Conservation (phyloP, 2,888 invertebrate genomes). For the Tipula vernalis region DNA sequence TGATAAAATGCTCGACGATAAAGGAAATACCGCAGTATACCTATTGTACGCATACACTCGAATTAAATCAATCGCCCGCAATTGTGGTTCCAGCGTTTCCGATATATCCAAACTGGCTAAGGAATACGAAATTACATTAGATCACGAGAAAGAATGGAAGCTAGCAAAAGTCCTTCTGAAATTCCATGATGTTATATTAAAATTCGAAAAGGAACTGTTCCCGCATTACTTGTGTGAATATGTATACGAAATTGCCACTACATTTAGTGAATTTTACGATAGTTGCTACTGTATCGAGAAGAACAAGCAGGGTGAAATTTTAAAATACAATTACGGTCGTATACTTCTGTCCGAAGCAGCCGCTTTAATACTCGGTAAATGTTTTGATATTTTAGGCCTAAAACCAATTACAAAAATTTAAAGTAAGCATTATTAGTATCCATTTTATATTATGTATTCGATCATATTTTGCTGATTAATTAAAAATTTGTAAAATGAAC, state of each 20-base stretch:
- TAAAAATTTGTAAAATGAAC: neutral
- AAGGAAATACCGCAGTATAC: slow-evolving; percentile 98
- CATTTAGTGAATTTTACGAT: slow-evolving; percentile 96
- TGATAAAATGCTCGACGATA: slow-evolving; percentile 97
- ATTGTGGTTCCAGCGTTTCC: slow-evolving; percentile 39
- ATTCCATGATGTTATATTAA: slow-evolving; percentile 76
- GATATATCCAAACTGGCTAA: slow-evolving; percentile 49
- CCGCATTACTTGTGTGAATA: slow-evolving; percentile 88
- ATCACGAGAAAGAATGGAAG: slow-evolving; percentile 91
- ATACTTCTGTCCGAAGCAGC: slow-evolving; percentile 88
- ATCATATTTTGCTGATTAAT: neutral
- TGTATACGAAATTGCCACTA: slow-evolving; percentile 84
- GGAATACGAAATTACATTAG: slow-evolving; percentile 50
- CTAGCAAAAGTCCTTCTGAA: slow-evolving; percentile 74
- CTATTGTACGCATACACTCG: slow-evolving; percentile 88
- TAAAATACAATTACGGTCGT: slow-evolving; percentile 73
- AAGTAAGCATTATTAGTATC: slow-evolving; percentile 18
- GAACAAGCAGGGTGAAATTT: slow-evolving; percentile 64
- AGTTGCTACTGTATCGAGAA: slow-evolving; percentile 95
- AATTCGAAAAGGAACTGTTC: slow-evolving; percentile 67
- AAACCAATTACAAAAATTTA: slow-evolving; percentile 88
- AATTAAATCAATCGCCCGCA: slow-evolving; percentile 81
- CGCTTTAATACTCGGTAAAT: slow-evolving; percentile 71
- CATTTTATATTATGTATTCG: neutral
- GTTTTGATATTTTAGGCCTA: slow-evolving; percentile 84